Conservation (phyloP, 2,113 vertebrate genomes). For the Vombatus ursinus region DNA sequence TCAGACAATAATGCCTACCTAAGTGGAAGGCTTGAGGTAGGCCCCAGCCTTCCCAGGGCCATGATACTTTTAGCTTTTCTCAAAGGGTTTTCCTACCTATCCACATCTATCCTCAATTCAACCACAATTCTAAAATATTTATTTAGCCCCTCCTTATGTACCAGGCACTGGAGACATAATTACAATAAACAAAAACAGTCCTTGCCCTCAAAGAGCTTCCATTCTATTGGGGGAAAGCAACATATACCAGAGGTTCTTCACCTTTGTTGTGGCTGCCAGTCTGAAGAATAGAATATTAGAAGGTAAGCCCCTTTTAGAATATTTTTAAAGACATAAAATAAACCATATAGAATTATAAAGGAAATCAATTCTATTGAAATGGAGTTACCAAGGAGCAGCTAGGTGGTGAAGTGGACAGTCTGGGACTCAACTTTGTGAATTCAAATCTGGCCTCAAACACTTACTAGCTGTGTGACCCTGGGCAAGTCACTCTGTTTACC, state of each 20-base stretch:
- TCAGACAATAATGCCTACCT: background rate
- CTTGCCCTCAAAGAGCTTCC: background rate
- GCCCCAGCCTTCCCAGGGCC: background rate
- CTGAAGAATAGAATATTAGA: no score
- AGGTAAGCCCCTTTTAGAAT: background rate
- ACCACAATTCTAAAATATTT: background rate
- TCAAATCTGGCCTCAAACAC: background rate
- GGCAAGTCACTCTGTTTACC: background rate
- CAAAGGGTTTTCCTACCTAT: background rate
- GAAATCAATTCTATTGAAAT: background rate
- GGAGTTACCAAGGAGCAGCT: background rate
- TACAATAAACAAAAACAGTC: background rate
- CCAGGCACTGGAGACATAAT: background rate
- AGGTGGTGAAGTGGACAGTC: background rate
- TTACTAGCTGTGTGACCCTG: background rate
- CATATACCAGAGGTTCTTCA: background rate
- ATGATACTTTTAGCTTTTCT: background rate
- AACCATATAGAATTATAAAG: background rate
- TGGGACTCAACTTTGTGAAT: background rate
- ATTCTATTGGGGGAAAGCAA: background rate
- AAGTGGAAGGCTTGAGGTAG: background rate
- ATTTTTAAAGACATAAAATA: background rate
- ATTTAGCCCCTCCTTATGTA: background rate
- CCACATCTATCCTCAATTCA: background rate
- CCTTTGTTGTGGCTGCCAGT: background rate